Percentiles rank a stretch among this genome's conserved stretches.
phyloP scores from a whole-genome alignment of 2,113 vertebrate species.

The Sinocyclocheilus anophthalmus region DNA sequence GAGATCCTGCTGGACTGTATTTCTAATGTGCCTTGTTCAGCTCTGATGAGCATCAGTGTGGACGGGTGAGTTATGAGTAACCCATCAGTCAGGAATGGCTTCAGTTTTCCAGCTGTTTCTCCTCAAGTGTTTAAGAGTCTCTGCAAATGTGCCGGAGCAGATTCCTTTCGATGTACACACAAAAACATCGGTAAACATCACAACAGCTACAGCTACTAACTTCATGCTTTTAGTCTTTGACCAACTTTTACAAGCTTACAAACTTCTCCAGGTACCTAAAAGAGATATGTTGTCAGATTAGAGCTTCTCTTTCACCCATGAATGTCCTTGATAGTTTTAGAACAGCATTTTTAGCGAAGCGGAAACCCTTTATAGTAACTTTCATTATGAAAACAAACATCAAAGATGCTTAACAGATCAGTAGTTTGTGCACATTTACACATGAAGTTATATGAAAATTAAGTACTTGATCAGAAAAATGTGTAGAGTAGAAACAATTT shows the following conservation, averaged over 20 bases:
- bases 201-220: slow-evolving; percentile 9
- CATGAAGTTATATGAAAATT: neutral
- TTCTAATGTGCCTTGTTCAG: neutral
- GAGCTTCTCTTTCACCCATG: neutral
- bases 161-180: neutral
- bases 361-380: neutral
- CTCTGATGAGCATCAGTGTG: neutral
- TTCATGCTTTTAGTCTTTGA: neutral
- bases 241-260: slow-evolving; percentile 2
- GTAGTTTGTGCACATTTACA: neutral
- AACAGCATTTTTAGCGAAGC: neutral
- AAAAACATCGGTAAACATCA: slow-evolving; percentile 6
- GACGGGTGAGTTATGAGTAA: neutral
- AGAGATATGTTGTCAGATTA: neutral
- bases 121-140: neutral
- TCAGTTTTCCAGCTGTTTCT: slow-evolving; percentile 19
- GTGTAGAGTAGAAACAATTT: too few relatives aligned
- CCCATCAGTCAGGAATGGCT: neutral
- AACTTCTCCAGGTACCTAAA: slow-evolving; percentile 34
- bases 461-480: neutral
- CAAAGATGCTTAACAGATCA: neutral
- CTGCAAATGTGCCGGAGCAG: neutral
- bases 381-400: neutral
- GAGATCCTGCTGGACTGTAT: neutral
- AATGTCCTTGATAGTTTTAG: neutral